These are phyloP conservation scores for Threskiornis aethiopicus DNA, from an alignment of 2,797 vertebrate genomes.

Conservation along the genomic window DNA sequence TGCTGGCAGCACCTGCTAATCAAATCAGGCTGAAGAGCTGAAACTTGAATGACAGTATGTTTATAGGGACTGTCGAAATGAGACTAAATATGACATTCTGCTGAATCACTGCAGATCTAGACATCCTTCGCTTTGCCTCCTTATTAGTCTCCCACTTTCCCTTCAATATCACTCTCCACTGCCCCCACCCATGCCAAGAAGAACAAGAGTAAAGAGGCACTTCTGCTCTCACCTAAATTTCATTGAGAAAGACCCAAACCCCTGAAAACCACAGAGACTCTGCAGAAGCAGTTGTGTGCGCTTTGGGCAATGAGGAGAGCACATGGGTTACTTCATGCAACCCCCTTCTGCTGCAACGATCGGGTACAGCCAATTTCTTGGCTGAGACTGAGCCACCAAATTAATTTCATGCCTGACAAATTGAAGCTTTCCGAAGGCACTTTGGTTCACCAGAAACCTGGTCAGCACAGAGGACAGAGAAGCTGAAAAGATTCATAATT, in stretches of 20 bases:
- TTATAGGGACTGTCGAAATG: neutral
- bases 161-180: neutral
- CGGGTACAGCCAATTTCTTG: rapidly evolving
- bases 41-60: neutral
- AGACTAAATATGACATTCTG: neutral
- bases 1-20: neutral
- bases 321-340: neutral
- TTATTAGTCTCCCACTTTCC: neutral
- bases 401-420: neutral
- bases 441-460: neutral
- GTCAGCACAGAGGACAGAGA: neutral
- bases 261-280: neutral
- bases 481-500: neutral
- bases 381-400: neutral
- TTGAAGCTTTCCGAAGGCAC: neutral
- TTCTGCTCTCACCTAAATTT: neutral
- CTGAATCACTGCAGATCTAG: neutral
- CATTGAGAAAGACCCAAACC: neutral
- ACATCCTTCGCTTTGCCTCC: neutral
- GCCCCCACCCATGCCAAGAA: neutral
- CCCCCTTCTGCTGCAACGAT: neutral
- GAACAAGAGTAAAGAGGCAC: neutral
- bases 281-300: neutral
- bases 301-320: neutral
- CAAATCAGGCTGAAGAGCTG: neutral